A percentile compares a stretch with the other conserved stretches of the same genome.
Evolutionary conservation across 2,888 invertebrate genomes (phyloP).

Genomic region (Pomacea canaliculata): DNA sequence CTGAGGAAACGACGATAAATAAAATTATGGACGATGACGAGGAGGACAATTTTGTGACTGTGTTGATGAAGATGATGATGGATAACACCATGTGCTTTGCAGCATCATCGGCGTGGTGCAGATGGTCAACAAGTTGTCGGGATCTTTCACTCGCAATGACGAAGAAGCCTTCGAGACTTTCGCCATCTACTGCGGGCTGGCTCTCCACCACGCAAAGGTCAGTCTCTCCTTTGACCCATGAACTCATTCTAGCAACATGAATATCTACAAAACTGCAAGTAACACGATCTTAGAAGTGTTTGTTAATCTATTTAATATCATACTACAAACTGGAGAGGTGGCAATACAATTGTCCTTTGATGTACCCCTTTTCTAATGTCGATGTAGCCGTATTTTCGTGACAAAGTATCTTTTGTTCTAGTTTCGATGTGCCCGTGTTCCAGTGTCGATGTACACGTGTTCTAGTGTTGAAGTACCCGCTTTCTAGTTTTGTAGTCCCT

Average conservation of each 20-base stretch:
- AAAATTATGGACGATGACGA: too few relatives aligned
- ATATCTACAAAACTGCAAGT: not conserved
- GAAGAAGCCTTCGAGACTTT: slow-evolving; percentile 87
- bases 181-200: slow-evolving; percentile 87
- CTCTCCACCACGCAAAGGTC: slow-evolving; percentile 84
- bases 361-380: too few relatives aligned
- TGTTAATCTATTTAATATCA: not conserved
- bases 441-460: too few relatives aligned
- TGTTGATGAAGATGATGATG: too few relatives aligned
- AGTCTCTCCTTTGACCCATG: not conserved
- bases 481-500: too few relatives aligned
- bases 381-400: too few relatives aligned
- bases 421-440: too few relatives aligned
- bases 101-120: slow-evolving; percentile 87
- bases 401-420: too few relatives aligned
- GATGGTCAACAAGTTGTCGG: slow-evolving; percentile 80
- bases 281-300: not conserved
- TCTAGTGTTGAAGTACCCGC: too few relatives aligned
- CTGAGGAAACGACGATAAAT: too few relatives aligned
- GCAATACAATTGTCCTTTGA: not conserved
- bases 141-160: slow-evolving; percentile 77
- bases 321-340: not conserved
- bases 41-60: too few relatives aligned
- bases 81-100: slow-evolving; percentile 26
- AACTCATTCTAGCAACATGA: not conserved